These are phyloP conservation scores for Sigmodon hispidus DNA, from an alignment of 2,113 vertebrate genomes.

Conservation along the genomic window DNA sequence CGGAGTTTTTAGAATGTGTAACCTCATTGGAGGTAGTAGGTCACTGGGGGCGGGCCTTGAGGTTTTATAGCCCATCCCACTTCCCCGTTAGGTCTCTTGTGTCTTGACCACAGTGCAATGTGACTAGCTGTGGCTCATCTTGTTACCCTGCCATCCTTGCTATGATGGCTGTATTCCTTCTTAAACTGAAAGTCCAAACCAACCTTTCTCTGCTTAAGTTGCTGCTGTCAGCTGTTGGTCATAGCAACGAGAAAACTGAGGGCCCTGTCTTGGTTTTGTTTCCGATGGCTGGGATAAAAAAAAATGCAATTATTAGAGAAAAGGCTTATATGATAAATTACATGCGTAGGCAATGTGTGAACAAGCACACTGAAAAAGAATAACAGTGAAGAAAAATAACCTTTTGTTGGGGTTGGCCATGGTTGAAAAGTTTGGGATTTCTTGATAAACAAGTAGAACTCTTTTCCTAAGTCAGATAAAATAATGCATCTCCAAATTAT, in stretches of 20 bases:
- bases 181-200: not conserved
- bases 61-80: not conserved
- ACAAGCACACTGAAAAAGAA: not conserved
- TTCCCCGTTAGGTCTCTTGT: not conserved
- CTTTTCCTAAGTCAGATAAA: not conserved
- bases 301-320: not conserved
- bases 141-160: not conserved
- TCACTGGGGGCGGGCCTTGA: not conserved
- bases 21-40: not conserved
- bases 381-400: not conserved
- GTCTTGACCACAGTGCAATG: not conserved
- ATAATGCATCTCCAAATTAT: not conserved
- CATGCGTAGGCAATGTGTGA: not conserved
- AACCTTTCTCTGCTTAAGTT: not conserved
- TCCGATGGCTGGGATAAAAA: not conserved
- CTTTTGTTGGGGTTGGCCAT: not conserved
- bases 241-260: too few relatives aligned
- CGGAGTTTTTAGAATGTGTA: not conserved
- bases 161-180: too few relatives aligned
- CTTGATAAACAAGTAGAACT: not conserved
- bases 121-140: too few relatives aligned
- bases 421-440: not conserved
- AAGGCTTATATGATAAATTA: not conserved
- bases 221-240: not conserved
- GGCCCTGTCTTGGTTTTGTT: not conserved